Conservation (phyloP, 2,888 invertebrate species). For the Drymonia ruficornis region DNA sequence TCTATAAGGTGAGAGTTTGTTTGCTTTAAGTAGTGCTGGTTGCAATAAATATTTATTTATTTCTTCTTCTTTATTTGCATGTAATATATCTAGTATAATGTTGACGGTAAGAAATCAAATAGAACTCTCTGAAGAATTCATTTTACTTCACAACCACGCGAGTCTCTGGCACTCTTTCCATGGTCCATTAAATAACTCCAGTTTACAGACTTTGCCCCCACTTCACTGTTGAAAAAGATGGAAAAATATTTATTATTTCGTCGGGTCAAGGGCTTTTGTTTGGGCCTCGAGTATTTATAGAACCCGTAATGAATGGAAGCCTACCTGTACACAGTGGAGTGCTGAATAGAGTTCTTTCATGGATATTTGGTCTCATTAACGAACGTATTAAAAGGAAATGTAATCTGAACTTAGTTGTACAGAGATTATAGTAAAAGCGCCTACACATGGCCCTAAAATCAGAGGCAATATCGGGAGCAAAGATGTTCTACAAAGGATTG, state of each 20-base stretch:
- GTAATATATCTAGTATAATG: no score
- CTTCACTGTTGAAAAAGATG: neutral
- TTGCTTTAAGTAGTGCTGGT: no score
- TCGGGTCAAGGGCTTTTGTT: neutral
- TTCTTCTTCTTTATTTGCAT: no score
- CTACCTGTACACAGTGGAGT: neutral
- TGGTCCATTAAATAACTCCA: neutral
- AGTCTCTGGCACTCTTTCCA: neutral
- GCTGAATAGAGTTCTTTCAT: neutral
- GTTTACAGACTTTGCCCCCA: neutral
- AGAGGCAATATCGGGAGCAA: no score
- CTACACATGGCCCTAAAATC: no score
- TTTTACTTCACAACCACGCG: neutral
- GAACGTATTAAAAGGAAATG: neutral
- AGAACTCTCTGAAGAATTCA: no score
- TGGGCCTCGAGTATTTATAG: neutral
- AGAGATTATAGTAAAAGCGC: no score
- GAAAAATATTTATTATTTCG: conserved; percentile 1
- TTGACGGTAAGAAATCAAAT: no score
- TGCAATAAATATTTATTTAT: no score
- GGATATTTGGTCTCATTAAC: conserved; percentile 9
- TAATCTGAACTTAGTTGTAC: neutral
- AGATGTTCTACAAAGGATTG: no score
- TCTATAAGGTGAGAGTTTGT: no score
- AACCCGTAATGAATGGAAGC: neutral